Conservation (phyloP, 2,888 invertebrate genomes). For the Euspilapteryx auroguttella region DNA sequence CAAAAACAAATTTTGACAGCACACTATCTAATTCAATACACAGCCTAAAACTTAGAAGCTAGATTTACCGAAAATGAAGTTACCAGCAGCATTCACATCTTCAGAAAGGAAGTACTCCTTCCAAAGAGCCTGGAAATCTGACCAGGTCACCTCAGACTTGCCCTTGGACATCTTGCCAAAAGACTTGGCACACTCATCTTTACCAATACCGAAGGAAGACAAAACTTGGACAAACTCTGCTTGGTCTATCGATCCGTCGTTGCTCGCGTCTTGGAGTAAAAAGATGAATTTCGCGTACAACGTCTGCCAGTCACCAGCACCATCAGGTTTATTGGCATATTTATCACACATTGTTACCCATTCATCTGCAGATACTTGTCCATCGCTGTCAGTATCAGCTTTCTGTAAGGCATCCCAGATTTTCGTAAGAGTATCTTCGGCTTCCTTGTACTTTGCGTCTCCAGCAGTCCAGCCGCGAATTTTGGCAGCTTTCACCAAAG, state of each 20-base stretch:
- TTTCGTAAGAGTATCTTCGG: constrained; percentile 71
- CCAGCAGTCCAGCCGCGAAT: constrained; percentile 76
- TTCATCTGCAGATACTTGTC: constrained; percentile 82
- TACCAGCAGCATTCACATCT: constrained; percentile 75
- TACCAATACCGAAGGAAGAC: constrained; percentile 75
- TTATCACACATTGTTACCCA: constrained; percentile 88
- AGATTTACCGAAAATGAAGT: constrained; percentile 84
- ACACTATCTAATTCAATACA: too few relatives aligned
- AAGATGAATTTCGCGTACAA: constrained; percentile 87
- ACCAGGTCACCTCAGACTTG: constrained; percentile 69
- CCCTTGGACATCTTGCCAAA: constrained; percentile 81
- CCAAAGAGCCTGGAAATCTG: constrained; percentile 80
- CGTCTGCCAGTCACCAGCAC: constrained; percentile 80
- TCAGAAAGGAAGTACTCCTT: constrained; percentile 84
- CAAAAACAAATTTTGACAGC: too few relatives aligned
- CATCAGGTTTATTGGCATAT: constrained; percentile 72
- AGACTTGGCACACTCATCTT: constrained; percentile 73
- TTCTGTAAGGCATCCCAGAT: constrained; percentile 84
- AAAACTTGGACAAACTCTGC: constrained; percentile 83
- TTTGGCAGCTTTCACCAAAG: constrained; percentile 80
- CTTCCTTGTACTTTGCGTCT: constrained; percentile 72
- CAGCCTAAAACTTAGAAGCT: too few relatives aligned
- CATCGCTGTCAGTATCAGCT: constrained; percentile 85
- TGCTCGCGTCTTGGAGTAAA: constrained; percentile 82
- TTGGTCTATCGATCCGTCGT: constrained; percentile 74